A percentile compares a stretch with the other conserved stretches of the same genome.
phyloP scores from a whole-genome alignment of 2,888 invertebrate species.

The Aphidius colemani region DNA sequence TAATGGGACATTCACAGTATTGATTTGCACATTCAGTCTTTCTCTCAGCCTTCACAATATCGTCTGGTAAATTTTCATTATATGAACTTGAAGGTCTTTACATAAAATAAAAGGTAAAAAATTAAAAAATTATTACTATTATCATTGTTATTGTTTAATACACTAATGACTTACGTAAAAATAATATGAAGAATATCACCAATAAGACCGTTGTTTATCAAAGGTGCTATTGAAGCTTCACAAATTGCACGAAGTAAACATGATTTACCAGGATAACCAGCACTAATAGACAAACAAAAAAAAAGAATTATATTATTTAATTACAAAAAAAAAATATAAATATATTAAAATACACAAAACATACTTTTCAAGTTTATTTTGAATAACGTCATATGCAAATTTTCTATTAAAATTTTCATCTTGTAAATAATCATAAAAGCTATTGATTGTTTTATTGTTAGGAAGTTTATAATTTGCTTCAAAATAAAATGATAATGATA shows the following conservation, averaged over 20 bases:
- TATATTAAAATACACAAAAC: constrained; percentile 47
- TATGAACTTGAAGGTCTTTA: constrained; percentile 66
- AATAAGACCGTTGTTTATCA: constrained; percentile 66
- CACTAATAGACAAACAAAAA: constrained; percentile 51
- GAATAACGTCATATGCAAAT: constrained; percentile 64
- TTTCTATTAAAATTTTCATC: constrained; percentile 63
- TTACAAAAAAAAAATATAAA: constrained; percentile 7
- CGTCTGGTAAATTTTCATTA: constrained; percentile 63
- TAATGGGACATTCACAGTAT: constrained; percentile 60
- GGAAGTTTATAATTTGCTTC: constrained; percentile 73
- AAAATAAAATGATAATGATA: constrained; percentile 75
- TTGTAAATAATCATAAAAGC: constrained; percentile 35
- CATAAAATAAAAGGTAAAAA: background rate
- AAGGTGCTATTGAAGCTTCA: constrained; percentile 64
- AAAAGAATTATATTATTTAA: constrained; percentile 1
- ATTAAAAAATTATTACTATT: background rate
- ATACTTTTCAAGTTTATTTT: constrained; percentile 65
- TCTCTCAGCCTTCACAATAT: constrained; percentile 64
- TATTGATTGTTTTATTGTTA: constrained; percentile 60
- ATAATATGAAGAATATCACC: constrained; percentile 72
- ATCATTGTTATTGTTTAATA: background rate
- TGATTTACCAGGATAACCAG: constrained; percentile 64
- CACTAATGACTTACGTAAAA: constrained; percentile 65
- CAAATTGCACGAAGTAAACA: constrained; percentile 71
- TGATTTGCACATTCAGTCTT: constrained; percentile 61